These are phyloP conservation scores for Ambastaia sidthimunki DNA, from an alignment of 2,797 vertebrate genomes.

Conservation along the genomic window DNA sequence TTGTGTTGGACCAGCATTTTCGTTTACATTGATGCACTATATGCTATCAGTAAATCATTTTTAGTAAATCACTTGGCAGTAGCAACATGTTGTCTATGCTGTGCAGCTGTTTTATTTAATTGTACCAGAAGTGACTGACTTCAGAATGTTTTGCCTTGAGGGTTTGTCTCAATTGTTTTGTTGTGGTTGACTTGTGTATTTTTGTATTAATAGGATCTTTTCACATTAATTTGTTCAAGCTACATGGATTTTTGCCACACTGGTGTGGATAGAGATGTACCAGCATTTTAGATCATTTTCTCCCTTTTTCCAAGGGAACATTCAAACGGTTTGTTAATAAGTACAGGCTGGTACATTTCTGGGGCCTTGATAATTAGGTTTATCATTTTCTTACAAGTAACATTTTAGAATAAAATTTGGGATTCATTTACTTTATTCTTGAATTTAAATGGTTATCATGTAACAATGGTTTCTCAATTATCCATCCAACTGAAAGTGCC, in stretches of 20 bases:
- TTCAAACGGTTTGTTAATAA: not conserved
- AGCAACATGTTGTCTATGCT: conserved; percentile 6
- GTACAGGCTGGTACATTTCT: conserved; percentile 1
- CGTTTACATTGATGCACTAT: conserved; percentile 57
- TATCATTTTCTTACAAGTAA: not conserved
- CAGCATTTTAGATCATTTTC: not conserved
- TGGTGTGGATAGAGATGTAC: not conserved
- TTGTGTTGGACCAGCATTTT: conserved; percentile 34
- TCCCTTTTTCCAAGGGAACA: not conserved
- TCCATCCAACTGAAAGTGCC: conserved; percentile 20
- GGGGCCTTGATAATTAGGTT: not conserved
- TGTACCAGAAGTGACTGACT: conserved; percentile 34
- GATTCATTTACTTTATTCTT: not conserved
- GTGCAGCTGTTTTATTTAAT: conserved; percentile 47
- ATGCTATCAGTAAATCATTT: conserved; percentile 34
- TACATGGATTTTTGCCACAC: conserved; percentile 11
- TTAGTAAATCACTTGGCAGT: conserved; percentile 4
- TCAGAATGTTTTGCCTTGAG: conserved; percentile 45
- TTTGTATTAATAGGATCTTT: conserved; percentile 24
- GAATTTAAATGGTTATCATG: not conserved
- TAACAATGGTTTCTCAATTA: not conserved
- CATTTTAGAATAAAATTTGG: not conserved
- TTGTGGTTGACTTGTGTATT: not conserved
- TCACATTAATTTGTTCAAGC: conserved; percentile 10
- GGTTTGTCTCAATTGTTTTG: conserved; percentile 25